phyloP scores from a whole-genome alignment of 2,797 vertebrate species.

The Acanthis flammea region DNA sequence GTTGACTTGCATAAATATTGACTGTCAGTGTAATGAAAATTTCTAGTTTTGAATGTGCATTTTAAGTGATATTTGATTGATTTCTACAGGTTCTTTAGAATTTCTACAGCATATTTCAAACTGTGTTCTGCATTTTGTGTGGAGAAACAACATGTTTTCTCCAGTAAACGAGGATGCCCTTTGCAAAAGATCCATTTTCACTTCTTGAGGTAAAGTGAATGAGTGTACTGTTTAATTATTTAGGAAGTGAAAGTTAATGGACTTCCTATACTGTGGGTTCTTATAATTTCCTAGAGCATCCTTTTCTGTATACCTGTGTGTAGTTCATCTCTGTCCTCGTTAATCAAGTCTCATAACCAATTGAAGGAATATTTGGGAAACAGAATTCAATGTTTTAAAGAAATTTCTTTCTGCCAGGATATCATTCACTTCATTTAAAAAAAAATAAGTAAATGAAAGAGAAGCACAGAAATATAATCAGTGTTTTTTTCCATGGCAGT shows the following conservation, averaged over 20 bases:
- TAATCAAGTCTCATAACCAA: background rate
- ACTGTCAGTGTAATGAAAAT: background rate
- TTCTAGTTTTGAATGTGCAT: background rate
- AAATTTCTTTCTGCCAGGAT: background rate
- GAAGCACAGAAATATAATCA: background rate
- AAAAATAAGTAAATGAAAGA: background rate
- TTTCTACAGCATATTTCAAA: background rate
- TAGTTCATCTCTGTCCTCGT: background rate
- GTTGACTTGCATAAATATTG: background rate
- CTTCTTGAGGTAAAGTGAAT: background rate
- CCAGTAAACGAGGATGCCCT: background rate
- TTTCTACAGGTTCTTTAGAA: background rate
- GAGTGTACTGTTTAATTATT: background rate
- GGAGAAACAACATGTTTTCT: background rate
- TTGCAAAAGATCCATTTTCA: background rate
- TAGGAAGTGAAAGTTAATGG: conserved; percentile 33
- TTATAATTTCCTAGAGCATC: background rate
- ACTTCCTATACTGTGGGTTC: background rate
- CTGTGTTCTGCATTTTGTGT: background rate
- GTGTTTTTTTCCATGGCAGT: background rate
- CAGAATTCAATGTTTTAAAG: background rate
- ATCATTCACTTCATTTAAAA: background rate
- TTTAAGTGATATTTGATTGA: background rate
- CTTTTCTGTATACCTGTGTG: background rate
- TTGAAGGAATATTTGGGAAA: background rate